These are phyloP conservation scores for Adoxophyes honmai DNA, from an alignment of 1,140 invertebrate genomes.

Conservation along the genomic window DNA sequence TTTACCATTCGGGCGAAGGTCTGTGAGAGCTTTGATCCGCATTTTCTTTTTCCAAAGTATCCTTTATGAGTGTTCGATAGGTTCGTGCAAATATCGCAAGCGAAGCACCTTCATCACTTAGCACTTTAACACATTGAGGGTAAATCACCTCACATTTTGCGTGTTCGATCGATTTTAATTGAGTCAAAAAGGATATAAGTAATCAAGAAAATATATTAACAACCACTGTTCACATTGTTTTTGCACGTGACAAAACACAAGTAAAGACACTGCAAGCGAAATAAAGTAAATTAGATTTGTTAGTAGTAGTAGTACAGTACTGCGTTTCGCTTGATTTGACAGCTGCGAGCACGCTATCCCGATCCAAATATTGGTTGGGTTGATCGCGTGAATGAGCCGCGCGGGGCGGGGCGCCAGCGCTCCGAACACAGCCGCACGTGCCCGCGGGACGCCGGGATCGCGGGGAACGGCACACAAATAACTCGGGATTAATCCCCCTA, in stretches of 20 bases:
- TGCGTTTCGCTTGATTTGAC: slow-evolving; percentile 65
- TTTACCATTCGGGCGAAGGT: slow-evolving; percentile 74
- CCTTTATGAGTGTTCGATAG: slow-evolving; percentile 68
- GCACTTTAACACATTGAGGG: slow-evolving; percentile 55
- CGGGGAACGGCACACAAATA: slow-evolving; percentile 52
- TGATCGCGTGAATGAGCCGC: slow-evolving; percentile 56
- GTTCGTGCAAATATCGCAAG: slow-evolving; percentile 47
- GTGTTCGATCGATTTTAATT: slow-evolving; percentile 49
- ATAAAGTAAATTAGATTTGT: slow-evolving; percentile 32
- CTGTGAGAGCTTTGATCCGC: slow-evolving; percentile 69
- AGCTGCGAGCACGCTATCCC: slow-evolving; percentile 67
- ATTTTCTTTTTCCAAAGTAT: slow-evolving; percentile 76
- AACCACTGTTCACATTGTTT: slow-evolving; percentile 77
- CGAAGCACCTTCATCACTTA: slow-evolving; percentile 62
- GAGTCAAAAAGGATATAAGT: slow-evolving; percentile 72
- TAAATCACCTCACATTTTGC: slow-evolving; percentile 64
- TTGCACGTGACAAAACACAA: slow-evolving; percentile 75
- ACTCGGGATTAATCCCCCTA: slow-evolving; percentile 56
- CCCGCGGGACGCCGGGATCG: slow-evolving; percentile 48
- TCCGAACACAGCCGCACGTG: slow-evolving; percentile 55
- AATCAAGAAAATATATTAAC: slow-evolving; percentile 71
- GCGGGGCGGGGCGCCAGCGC: slow-evolving; percentile 32
- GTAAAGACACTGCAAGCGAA: slow-evolving; percentile 71
- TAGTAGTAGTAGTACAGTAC: slow-evolving; percentile 21
- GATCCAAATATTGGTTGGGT: slow-evolving; percentile 52